These are phyloP conservation scores for Syngnathus scovelli DNA, from an alignment of 2,113 vertebrate species.

Conservation along the genomic window DNA sequence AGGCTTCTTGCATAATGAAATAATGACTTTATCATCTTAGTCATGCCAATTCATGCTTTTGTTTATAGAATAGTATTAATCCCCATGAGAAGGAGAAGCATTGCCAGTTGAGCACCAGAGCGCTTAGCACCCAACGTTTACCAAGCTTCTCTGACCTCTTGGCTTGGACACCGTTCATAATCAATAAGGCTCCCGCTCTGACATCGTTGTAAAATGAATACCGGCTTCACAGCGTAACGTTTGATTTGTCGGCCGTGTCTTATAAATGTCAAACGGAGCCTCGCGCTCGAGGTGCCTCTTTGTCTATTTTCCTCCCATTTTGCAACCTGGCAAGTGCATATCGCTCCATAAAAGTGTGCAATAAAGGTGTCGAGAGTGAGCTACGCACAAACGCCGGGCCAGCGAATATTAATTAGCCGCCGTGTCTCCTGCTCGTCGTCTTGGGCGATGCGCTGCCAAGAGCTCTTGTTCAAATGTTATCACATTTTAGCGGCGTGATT, in stretches of 20 bases:
- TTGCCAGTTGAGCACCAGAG: neutral
- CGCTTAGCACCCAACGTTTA: neutral
- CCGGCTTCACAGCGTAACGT: neutral
- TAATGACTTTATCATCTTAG: too few relatives aligned
- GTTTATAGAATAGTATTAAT: too few relatives aligned
- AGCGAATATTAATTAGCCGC: conserved; percentile 61
- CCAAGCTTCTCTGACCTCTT: neutral
- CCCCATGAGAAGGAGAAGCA: neutral
- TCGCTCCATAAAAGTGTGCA: conserved; percentile 5
- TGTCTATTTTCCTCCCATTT: conserved; percentile 34
- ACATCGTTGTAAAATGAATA: neutral
- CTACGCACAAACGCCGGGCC: conserved; percentile 32
- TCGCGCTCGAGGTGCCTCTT: conserved; percentile 1
- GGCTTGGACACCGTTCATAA: neutral
- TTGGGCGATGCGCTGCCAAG: conserved; percentile 42
- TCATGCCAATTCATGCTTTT: too few relatives aligned
- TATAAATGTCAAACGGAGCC: conserved; percentile 20
- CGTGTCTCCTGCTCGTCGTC: conserved; percentile 52
- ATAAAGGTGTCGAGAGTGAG: conserved; percentile 53
- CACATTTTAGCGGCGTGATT: conserved; percentile 27
- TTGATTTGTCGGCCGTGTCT: conserved; percentile 1
- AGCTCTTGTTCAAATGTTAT: conserved; percentile 35
- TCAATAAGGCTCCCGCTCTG: neutral
- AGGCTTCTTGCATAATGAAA: too few relatives aligned
- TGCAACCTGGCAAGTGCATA: conserved; percentile 33